Conservation (phyloP, 2,888 invertebrate species). For the Thymelicus acteon region DNA sequence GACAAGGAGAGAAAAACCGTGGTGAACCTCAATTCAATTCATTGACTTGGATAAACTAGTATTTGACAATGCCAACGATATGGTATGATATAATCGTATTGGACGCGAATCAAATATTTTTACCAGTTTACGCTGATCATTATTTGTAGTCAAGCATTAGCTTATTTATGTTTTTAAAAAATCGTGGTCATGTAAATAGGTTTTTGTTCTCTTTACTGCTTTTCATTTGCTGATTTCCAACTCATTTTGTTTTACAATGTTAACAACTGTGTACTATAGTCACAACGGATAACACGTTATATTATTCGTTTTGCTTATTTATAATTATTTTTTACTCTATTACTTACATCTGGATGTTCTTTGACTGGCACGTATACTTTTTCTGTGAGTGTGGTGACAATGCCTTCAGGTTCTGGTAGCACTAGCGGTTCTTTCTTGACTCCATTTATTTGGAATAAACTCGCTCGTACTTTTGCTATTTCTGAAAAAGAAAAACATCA, state of each 20-base stretch:
- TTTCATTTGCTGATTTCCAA: too few species aligned
- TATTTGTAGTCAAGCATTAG: too few species aligned
- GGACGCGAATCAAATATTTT: too few species aligned
- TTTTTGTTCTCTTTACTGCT: too few species aligned
- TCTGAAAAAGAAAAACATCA: constrained; percentile 89
- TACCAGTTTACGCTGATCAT: too few species aligned
- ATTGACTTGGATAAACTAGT: neutral
- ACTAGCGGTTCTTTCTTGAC: constrained; percentile 96
- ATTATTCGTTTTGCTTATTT: neutral
- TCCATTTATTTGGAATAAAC: constrained; percentile 99
- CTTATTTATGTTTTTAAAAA: too few species aligned
- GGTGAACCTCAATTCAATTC: neutral
- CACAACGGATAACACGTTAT: too few species aligned
- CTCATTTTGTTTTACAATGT: too few species aligned
- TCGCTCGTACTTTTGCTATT: constrained; percentile 98
- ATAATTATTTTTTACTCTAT: neutral
- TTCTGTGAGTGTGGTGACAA: constrained; percentile 97
- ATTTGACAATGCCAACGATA: too few species aligned
- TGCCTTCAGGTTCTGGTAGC: constrained; percentile 95
- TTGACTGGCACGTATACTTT: constrained; percentile 99
- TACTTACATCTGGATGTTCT: constrained; percentile 99
- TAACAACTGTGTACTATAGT: too few species aligned
- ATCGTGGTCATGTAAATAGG: too few species aligned
- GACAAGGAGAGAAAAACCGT: neutral
- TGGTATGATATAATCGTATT: too few species aligned